Evolutionary conservation across 1,140 invertebrate genomes (phyloP), one percentile per base, ranked within the genome.

Genomic region (Heliconius congener): DNA sequence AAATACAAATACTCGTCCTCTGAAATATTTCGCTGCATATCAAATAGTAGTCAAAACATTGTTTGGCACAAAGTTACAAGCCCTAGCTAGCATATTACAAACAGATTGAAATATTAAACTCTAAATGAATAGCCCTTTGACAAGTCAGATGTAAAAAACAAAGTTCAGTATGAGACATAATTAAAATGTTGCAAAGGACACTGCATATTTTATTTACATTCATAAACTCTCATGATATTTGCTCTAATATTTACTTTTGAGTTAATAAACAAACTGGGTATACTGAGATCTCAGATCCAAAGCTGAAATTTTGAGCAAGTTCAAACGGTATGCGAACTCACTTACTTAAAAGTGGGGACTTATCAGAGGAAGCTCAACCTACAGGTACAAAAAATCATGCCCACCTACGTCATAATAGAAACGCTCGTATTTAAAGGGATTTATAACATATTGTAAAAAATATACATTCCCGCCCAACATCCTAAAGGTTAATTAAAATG

Each of bases 71-170:
- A 60, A 23, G 19, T 23, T 60, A 27, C 55, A 60, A 60, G n/a
- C 55, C 55, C 55, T 23, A 60, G n/a, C 19, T 23, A 19, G 18
- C 19, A 8, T 19, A 8, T 16, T 52, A 52, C 55, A 60, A 60
- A 60, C n/a, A 60, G n/a, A 60, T 60, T 27, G 55, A n/a, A 60
- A 60, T 60, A 60, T 60, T 60, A 57, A 57, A 57, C 55, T 60
- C n/a, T 60, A 60, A 23, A 60, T 8, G n/a, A 60, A 60, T 23
- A 23, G 19, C n/a, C 55, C 55, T 60, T 60, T 60, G 55, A 60
- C 55, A 60, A 60, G n/a, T 60, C 19, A 60, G 19, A 60, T 60
- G 55, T 60, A 60, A 60, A 52, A 66, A 66, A 66, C 60, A 66
- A 66, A 66, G 60, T 30, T 66, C 16, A 16, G 3, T 30, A 66